phyloP scores from a whole-genome alignment of 2,888 invertebrate genomes.

The Clunio marinus region DNA sequence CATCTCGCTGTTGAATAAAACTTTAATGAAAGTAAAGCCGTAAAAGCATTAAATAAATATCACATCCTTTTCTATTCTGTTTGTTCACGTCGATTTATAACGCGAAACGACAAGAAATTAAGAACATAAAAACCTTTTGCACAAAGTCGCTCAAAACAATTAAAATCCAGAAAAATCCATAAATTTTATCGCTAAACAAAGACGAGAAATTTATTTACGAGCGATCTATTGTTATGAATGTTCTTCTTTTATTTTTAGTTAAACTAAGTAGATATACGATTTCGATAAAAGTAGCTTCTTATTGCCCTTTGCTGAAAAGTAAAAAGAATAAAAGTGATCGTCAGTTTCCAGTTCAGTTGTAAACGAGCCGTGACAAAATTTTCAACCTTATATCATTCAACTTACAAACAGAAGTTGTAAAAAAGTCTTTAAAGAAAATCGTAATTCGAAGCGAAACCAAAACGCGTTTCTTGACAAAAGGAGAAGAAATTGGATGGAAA shows the following conservation, averaged over 20 bases:
- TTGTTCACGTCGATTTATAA: constrained; percentile 29
- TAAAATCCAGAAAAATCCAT: neutral
- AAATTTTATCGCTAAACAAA: neutral
- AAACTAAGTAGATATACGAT: too few relatives aligned
- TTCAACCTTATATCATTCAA: neutral
- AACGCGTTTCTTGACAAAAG: constrained; percentile 1
- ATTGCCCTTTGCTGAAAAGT: neutral
- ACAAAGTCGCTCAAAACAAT: too few relatives aligned
- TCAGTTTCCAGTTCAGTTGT: neutral
- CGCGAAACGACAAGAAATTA: constrained; percentile 27
- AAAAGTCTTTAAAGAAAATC: neutral
- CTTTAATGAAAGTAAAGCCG: too few relatives aligned
- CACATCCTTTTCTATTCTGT: neutral
- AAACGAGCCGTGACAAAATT: constrained; percentile 5
- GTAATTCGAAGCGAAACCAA: neutral
- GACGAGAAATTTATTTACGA: neutral
- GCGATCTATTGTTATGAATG: neutral
- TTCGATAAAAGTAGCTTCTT: neutral
- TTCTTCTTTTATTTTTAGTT: too few relatives aligned
- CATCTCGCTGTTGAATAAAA: too few relatives aligned
- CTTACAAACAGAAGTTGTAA: neutral
- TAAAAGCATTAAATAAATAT: neutral
- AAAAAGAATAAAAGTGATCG: neutral
- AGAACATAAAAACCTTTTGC: constrained; percentile 5
- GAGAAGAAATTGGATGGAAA: neutral